phyloP scores from a whole-genome alignment of 2,888 invertebrate genomes.

The Abrostola triplasia region DNA sequence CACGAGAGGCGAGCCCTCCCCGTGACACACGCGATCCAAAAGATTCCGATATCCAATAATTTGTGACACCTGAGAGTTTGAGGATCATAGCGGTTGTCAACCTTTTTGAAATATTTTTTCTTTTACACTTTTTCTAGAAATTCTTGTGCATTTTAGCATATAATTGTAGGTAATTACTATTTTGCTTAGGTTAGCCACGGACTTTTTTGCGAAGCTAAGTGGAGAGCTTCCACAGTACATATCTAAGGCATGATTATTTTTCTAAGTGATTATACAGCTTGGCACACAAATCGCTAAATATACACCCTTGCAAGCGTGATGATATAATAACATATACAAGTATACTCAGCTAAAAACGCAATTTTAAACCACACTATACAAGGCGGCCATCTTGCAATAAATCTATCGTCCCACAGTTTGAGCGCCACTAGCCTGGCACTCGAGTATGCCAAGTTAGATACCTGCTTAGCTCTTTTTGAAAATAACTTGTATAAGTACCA shows the following conservation, averaged over 20 bases:
- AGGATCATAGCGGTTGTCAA: conserved; percentile 25
- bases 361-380: background rate
- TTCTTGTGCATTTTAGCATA: background rate
- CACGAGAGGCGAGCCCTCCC: background rate
- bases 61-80: conserved; percentile 36
- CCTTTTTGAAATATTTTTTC: conserved; percentile 9
- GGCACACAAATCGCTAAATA: no score
- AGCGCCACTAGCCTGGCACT: conserved; percentile 34
- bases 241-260: no score
- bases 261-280: no score
- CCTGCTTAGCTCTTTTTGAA: conserved; percentile 11
- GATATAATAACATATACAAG: no score
- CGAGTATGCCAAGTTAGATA: conserved; percentile 11
- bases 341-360: no score
- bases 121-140: background rate
- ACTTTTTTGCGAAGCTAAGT: no score
- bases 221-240: no score
- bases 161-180: no score
- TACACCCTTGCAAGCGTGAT: no score
- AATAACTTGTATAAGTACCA: conserved; percentile 11
- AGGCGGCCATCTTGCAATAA: background rate
- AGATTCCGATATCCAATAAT: conserved; percentile 37
- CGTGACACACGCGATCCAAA: conserved; percentile 27
- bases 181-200: no score
- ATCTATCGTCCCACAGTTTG: conserved; percentile 5